Evolutionary conservation across 92 coral and sea anemone species (phyloP), one percentile per base, ranked within the genome.

Genomic region (Heliopora coerulea): DNA sequence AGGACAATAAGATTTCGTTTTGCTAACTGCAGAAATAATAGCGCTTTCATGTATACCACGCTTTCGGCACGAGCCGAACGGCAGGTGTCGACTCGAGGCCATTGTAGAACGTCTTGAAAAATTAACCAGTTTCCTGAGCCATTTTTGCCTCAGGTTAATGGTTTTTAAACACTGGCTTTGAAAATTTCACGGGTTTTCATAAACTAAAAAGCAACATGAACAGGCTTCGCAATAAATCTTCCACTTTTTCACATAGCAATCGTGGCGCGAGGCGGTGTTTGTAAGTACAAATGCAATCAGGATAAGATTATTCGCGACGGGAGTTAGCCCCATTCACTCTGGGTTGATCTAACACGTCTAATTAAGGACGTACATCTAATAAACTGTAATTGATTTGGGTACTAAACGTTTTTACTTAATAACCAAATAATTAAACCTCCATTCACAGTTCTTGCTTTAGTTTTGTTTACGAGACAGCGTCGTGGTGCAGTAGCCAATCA

Each of bases 311-410:
- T 31, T 17, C 77, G n/a, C 77, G 20, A 33, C 77, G 60, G 77
- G 77, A 30, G 63, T 29, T 18, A 29, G 7, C 27, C 30, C 61
- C 30, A 28, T 23, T 29, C 25, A 40, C 12, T 1, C 63, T 23
- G 49, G 24, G 63, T 50, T 56, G 27, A 9, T 52, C 62, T 70
- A 85, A 88, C 77, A 83, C 91, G 73, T 74, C 91, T 91, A 90
- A 95, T 95, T 95, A 88, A 88, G 86, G 84, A 80, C 79, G 54
- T 73, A 75, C 78, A 78, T 85, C 95, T 95, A 95, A 95, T 95
- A 82, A 85, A 80, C 78, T 57, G 80, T 95, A 96, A 95, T 95
- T 95, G 99, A 91, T 85, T 84, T 68, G 88, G 89, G 96, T 86
- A 88, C 89, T 75, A 88, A 85, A 79, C 79, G 83, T 83, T 90